These are phyloP conservation scores for Enteromius trimaculatus DNA, from an alignment of 2,797 vertebrate species.

Conservation along the genomic window DNA sequence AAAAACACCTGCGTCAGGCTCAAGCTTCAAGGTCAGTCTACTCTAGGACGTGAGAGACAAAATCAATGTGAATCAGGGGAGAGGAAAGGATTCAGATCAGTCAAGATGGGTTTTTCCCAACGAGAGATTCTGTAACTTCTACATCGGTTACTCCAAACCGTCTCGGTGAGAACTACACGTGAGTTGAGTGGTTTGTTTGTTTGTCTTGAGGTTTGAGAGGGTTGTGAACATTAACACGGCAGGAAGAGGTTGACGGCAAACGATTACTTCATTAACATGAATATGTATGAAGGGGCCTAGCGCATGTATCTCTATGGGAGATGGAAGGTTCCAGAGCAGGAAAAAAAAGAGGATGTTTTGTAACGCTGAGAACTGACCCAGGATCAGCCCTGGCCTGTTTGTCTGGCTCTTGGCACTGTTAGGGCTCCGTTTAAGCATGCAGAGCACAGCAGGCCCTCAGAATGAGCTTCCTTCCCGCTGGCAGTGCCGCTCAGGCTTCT, in stretches of 20 bases:
- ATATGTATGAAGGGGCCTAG: slow-evolving; percentile 69
- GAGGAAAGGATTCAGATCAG: not conserved
- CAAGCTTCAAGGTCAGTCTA: slow-evolving; percentile 40
- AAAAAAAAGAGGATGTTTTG: slow-evolving; percentile 31
- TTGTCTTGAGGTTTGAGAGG: not conserved
- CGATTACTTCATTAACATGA: slow-evolving; percentile 64
- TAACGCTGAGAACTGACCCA: slow-evolving; percentile 25
- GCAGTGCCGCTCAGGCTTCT: slow-evolving; percentile 36
- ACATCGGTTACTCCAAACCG: not conserved
- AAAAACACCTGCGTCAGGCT: slow-evolving; percentile 25
- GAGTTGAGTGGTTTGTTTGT: slow-evolving; percentile 2
- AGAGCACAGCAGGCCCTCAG: slow-evolving; percentile 57
- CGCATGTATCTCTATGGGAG: slow-evolving; percentile 57
- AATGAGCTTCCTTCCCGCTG: slow-evolving; percentile 48
- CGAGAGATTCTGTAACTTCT: not conserved
- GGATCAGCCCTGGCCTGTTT: slow-evolving; percentile 67
- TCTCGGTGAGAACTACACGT: not conserved
- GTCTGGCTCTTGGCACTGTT: slow-evolving; percentile 67
- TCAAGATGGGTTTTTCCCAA: not conserved
- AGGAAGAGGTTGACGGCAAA: slow-evolving; percentile 46
- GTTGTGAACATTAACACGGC: not conserved
- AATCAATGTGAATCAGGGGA: not conserved
- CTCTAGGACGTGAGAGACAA: not conserved
- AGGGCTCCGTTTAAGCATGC: slow-evolving; percentile 70
- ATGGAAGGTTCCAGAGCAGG: slow-evolving; percentile 46